A percentile compares a stretch with the other conserved stretches of the same genome.
Evolutionary conservation across 2,888 invertebrate species (phyloP).

Genomic region (Nemotelus pantherinus): DNA sequence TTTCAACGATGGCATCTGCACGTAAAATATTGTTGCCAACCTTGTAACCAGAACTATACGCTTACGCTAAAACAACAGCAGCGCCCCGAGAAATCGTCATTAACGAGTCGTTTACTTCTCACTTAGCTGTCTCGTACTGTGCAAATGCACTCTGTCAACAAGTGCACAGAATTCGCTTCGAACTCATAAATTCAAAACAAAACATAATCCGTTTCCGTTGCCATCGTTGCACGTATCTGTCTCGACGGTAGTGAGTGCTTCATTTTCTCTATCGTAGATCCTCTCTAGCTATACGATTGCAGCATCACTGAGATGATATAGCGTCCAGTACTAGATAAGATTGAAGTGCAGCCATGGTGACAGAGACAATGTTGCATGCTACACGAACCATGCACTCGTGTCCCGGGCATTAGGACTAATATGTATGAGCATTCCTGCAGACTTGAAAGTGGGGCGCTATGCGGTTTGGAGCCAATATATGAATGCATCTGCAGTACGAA

Average conservation of each 20-base stretch:
- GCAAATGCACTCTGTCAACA: conserved; percentile 18
- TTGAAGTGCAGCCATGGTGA: too few relatives aligned
- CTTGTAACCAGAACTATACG: too few relatives aligned
- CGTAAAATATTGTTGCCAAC: too few relatives aligned
- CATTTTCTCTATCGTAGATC: not conserved
- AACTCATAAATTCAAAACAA: conserved; percentile 22
- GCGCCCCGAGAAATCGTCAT: conserved; percentile 15
- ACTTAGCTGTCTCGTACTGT: conserved; percentile 16
- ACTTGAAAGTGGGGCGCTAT: not conserved
- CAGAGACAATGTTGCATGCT: not conserved
- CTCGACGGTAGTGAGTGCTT: not conserved
- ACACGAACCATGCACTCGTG: not conserved
- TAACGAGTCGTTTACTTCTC: conserved; percentile 36
- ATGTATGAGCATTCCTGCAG: not conserved
- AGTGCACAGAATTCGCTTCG: conserved; percentile 14
- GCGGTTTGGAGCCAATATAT: not conserved
- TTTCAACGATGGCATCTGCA: too few relatives aligned
- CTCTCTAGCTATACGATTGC: not conserved
- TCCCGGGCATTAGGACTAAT: conserved; percentile 5
- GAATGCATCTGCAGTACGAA: conserved; percentile 3
- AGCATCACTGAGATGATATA: not conserved
- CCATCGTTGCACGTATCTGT: not conserved
- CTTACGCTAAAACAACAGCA: not conserved
- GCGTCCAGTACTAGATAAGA: too few relatives aligned
- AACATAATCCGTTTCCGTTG: conserved; percentile 31